Evolutionary conservation across 2,113 vertebrate species (phyloP).

Genomic region (Xiphias gladius): DNA sequence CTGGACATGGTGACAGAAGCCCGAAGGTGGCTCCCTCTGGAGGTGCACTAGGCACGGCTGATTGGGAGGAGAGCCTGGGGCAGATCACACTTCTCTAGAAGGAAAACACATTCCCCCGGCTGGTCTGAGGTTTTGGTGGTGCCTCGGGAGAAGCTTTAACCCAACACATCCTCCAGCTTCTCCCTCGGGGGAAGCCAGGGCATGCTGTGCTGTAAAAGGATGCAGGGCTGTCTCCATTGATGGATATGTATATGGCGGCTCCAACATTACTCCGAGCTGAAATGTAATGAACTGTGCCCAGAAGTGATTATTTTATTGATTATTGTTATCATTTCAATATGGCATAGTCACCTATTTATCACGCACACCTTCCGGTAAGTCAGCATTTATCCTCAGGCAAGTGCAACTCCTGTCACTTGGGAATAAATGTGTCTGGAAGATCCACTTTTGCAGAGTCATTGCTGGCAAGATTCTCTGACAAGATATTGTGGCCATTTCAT

Average conservation of each 20-base stretch:
- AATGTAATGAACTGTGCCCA: neutral
- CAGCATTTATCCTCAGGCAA: neutral
- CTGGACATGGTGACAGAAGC: conserved; percentile 10
- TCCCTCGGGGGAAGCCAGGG: conserved; percentile 7
- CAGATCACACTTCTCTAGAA: neutral
- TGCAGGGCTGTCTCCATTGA: conserved; percentile 15
- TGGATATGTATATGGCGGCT: conserved; percentile 4
- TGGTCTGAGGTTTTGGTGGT: conserved; percentile 23
- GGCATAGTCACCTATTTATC: neutral
- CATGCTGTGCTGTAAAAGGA: conserved; percentile 24
- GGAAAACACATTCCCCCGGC: conserved; percentile 17
- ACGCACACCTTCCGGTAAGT: neutral
- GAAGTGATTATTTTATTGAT: neutral
- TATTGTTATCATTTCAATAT: conserved; percentile 6
- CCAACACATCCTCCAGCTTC: conserved; percentile 43
- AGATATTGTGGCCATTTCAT: conserved; percentile 1
- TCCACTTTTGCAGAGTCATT: neutral
- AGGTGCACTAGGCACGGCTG: neutral
- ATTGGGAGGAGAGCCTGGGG: conserved; percentile 16
- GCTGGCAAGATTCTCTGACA: neutral
- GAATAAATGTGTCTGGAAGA: neutral
- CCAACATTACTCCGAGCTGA: neutral
- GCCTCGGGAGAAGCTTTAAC: conserved; percentile 30
- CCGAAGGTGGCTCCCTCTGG: conserved; percentile 12
- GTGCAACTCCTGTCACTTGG: conserved; percentile 13